Evolutionary conservation across 2,888 invertebrate species (phyloP), one percentile per base, ranked within the genome.

Genomic region (Pilophorus perplexus): DNA sequence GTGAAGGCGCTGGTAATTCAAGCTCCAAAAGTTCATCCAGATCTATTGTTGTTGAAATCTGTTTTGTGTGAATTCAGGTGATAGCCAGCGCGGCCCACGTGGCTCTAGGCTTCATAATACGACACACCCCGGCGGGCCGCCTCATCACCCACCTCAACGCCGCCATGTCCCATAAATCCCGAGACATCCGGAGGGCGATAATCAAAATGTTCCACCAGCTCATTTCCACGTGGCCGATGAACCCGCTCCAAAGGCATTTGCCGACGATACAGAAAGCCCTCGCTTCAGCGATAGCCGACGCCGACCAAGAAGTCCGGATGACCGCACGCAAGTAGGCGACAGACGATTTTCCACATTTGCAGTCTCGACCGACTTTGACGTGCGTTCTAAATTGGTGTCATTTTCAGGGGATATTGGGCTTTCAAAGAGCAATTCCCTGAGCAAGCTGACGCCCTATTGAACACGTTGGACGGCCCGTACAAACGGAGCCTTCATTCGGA

Each of bases 361-460:
- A n/a, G n/a, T n/a, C n/a, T n/a, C n/a, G n/a, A n/a, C n/a, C n/a
- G n/a, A n/a, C n/a, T n/a, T n/a, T n/a, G n/a, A n/a, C n/a, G n/a
- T n/a, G n/a, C n/a, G n/a, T n/a, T n/a, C n/a, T n/a, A n/a, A n/a
- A n/a, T n/a, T n/a, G n/a, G n/a, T n/a, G n/a, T n/a, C n/a, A n/a
- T n/a, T n/a, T n/a, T n/a, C 76, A 91, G 93, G 75, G 91, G 93
- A n/a, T 97, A 87, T 79, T 89, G 89, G 84, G 87, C 88, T 14
- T 96, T 93, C 79, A 86, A 88, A 62, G 86, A 89, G 1, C 90
- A 93, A 75, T 97, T 96, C 79, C 92, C 93, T 0, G 90, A 89
- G 1, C 88, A 91, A 73, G 95, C 95, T 0, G 95, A 96, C 70
- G 81, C 83, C 23, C 79, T 98, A 71, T 84, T 95, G 73, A 84